Conservation (phyloP, 2,113 vertebrate species). For the Herpailurus yagouaroundi region DNA sequence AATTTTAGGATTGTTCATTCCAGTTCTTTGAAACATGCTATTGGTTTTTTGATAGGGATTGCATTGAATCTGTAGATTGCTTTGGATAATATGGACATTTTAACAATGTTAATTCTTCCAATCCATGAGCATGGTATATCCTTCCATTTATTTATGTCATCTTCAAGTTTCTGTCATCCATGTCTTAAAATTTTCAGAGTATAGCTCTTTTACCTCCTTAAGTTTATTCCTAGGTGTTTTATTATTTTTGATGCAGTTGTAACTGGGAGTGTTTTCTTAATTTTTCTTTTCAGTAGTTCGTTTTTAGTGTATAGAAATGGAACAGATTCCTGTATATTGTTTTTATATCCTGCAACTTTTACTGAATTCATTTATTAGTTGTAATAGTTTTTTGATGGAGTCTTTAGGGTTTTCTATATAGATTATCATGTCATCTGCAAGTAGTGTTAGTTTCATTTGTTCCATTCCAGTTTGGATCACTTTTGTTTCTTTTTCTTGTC, state of each 20-base stretch:
- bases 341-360: not conserved
- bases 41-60: not conserved
- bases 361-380: not conserved
- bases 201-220: not conserved
- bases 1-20: not conserved
- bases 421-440: not conserved
- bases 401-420: not conserved
- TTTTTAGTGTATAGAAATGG: not conserved
- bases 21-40: not conserved
- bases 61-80: not conserved
- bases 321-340: not conserved
- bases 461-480: not conserved
- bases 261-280: not conserved
- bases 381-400: not conserved
- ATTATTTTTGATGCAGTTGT: not conserved
- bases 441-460: not conserved
- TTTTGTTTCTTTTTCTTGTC: not conserved
- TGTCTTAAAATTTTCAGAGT: not conserved
- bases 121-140: not conserved
- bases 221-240: not conserved
- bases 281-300: not conserved
- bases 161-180: not conserved
- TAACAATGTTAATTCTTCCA: not conserved
- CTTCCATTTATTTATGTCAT: not conserved
- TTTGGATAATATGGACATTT: not conserved